Percentiles rank a stretch among this genome's conserved stretches.
phyloP scores from a whole-genome alignment of 2,113 vertebrate species.

The Procavia capensis region DNA sequence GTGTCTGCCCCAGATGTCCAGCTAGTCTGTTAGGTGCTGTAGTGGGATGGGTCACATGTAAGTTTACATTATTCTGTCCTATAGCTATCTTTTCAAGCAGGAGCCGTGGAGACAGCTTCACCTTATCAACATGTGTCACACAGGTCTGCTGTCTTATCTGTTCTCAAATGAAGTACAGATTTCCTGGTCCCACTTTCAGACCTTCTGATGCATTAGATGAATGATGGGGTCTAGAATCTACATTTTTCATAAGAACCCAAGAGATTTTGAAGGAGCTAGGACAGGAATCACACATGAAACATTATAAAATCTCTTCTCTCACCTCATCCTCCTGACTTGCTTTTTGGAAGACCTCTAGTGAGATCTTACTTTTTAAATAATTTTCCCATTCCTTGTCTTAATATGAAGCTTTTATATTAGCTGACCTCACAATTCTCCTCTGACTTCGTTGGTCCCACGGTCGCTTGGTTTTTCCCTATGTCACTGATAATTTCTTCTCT shows the following conservation, averaged over 20 bases:
- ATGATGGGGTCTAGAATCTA: neutral
- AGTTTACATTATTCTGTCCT: neutral
- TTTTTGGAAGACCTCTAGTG: neutral
- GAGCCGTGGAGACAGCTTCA: neutral
- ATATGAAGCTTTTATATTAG: neutral
- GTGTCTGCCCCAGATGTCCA: neutral
- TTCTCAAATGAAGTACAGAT: constrained; percentile 7
- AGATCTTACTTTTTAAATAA: neutral
- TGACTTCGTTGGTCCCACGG: too few species aligned
- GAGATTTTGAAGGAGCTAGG: neutral
- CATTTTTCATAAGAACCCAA: neutral
- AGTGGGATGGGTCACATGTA: neutral
- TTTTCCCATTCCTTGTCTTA: neutral
- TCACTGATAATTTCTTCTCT: neutral
- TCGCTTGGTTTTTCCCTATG: neutral
- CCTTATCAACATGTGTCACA: neutral
- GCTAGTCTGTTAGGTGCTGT: neutral
- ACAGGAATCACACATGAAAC: neutral
- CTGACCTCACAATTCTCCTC: neutral
- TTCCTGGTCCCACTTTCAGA: neutral
- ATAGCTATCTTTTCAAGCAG: neutral
- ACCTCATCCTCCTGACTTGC: neutral
- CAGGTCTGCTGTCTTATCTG: neutral
- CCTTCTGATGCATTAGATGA: neutral
- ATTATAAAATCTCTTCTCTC: neutral